Base-by-base conservation (phyloP, 2,797 vertebrate genomes). In the Morus bassanus region DNA sequence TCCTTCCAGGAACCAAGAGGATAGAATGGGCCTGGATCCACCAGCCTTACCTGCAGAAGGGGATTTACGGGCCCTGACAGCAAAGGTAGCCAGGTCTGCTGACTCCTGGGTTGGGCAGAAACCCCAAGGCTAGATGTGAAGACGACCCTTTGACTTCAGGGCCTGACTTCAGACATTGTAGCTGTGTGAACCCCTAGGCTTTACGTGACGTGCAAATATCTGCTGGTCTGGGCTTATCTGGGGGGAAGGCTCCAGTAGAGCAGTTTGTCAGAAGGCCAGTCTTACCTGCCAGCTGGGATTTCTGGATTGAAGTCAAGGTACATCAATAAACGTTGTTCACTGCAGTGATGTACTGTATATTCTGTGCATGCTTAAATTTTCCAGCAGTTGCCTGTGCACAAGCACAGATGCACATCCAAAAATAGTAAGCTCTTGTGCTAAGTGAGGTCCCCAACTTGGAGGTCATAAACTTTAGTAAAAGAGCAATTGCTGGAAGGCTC, bases 381-480 rank as follows among this genome's bases (percentile, higher is more conserved):
- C 83, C 74, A 74, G 77, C 54, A n/a, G 25, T 53, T 88, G 53
- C 77, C 61, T 85, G 28, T 70, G 74, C n/a, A 27, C 35, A 28
- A 79, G 77, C 70, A 51, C 78, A 93, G 70, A 95, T 79, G 56
- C 59, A 74, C 67, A 59, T 85, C 92, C 84, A n/a, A 70, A 89
- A 96, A 93, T 87, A 93, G 81, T 27, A 79, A 85, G 39, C 77
- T 67, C 67, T 89, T 89, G 67, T 67, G 60, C 77, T 77, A 46
- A 92, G 81, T 73, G 86, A 94, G 78, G 77, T 93, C 63, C 93
- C 89, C 91, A 93, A 74, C 86, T 87, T 79, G 60, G 84, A 96
- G 96, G 92, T 94, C 92, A 37, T 92, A 96, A 94, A 96, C 95
- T 96, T 91, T 2, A 76, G 39, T 65, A 79, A 91, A 92, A 92